Conservation (phyloP, 2,113 vertebrate species). For the Microtus oregoni region DNA sequence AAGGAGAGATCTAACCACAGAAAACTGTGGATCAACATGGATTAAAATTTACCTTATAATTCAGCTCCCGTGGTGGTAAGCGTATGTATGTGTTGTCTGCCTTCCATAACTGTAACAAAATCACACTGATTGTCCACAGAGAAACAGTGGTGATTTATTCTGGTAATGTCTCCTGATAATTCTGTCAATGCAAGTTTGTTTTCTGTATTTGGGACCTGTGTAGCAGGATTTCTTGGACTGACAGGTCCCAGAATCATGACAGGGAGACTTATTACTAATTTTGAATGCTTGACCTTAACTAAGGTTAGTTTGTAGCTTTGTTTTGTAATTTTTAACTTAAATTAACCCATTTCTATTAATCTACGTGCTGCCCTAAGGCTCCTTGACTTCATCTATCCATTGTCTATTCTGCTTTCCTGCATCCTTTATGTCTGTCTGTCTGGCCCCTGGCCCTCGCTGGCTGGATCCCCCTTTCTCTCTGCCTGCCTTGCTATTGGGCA, state of each 20-base stretch:
- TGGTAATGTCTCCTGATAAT: neutral
- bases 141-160: no score
- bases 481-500: neutral
- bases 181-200: no score
- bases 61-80: neutral
- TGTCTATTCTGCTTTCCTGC: neutral
- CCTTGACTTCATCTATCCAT: neutral
- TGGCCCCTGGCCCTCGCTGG: fast-evolving
- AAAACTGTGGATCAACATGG: fast-evolving
- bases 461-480: neutral
- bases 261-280: neutral
- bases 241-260: neutral
- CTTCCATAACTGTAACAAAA: neutral
- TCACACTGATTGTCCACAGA: no score
- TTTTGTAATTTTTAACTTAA: neutral
- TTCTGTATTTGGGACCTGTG: neutral
- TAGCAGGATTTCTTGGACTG: neutral
- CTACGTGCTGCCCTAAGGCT: neutral
- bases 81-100: neutral
- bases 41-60: neutral
- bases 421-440: neutral
- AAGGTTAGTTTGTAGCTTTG: neutral
- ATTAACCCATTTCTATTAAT: neutral
- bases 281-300: neutral
- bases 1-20: fast-evolving